Conservation (phyloP, 2,113 vertebrate species). For the Nannobrachium achirus region DNA sequence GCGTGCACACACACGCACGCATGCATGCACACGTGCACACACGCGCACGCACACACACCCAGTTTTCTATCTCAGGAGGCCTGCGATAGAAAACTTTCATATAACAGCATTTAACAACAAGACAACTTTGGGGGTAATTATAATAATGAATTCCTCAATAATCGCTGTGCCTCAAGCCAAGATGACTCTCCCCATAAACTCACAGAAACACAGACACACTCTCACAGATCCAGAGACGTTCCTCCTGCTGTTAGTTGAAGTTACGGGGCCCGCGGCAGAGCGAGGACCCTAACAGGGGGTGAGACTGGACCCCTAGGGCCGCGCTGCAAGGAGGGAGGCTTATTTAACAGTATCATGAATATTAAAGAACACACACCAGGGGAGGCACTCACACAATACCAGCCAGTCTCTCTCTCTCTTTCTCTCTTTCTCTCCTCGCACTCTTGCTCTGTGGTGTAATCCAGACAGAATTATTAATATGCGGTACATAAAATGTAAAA, state of each 20-base stretch:
- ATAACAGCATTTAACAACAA: constrained; percentile 53
- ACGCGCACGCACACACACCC: neutral
- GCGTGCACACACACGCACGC: neutral
- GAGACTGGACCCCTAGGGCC: constrained; percentile 48
- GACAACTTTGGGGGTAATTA: constrained; percentile 40
- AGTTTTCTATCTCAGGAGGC: neutral
- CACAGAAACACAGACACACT: neutral
- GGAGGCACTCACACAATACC: constrained; percentile 46
- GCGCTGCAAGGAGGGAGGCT: constrained; percentile 67
- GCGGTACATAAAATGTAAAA: constrained; percentile 67
- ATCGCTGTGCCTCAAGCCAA: constrained; percentile 39
- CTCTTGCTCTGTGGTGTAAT: constrained; percentile 50
- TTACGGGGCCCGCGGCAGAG: constrained; percentile 43
- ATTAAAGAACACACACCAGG: constrained; percentile 64
- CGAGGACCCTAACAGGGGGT: constrained; percentile 50
- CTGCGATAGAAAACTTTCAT: constrained; percentile 25
- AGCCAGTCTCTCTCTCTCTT: constrained; percentile 10
- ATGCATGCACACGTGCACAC: neutral
- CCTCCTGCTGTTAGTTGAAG: constrained; percentile 46
- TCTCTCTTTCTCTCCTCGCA: constrained; percentile 13
- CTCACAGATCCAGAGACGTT: neutral
- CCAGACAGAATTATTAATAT: constrained; percentile 66
- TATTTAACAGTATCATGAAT: constrained; percentile 80
- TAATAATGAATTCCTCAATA: constrained; percentile 65
- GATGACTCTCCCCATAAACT: constrained; percentile 23